Evolutionary conservation across 2,113 vertebrate species (phyloP).

Genomic region (Bufo gargarizans): DNA sequence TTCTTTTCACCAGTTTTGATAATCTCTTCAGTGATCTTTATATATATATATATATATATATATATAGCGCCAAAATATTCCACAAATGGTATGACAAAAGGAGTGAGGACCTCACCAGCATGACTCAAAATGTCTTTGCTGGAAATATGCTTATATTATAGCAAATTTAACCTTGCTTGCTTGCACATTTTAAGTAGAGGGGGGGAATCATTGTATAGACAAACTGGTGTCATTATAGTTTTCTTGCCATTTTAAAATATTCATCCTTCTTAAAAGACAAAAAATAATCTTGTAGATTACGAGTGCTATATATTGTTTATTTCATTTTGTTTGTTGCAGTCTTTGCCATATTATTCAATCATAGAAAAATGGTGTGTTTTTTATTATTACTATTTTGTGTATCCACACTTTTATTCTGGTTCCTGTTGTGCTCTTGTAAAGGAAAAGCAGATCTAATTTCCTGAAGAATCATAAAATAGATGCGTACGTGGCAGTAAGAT

Average conservation of each 20-base stretch:
- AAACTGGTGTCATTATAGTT: slow-evolving; percentile 22
- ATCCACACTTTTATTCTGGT: slow-evolving; percentile 83
- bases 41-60: too few relatives aligned
- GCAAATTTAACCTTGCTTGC: background rate
- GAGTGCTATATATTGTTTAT: slow-evolving; percentile 72
- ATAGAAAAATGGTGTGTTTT: slow-evolving; percentile 71
- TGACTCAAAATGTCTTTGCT: background rate
- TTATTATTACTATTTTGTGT: slow-evolving; percentile 79
- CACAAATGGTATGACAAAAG: background rate
- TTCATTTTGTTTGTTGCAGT: slow-evolving; percentile 82
- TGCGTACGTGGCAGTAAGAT: slow-evolving; percentile 83
- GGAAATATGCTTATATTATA: background rate
- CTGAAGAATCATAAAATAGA: slow-evolving; percentile 79
- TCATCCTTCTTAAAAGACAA: slow-evolving; percentile 23
- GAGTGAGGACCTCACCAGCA: background rate
- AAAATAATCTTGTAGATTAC: background rate
- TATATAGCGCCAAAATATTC: background rate
- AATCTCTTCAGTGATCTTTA: background rate
- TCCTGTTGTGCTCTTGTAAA: slow-evolving; percentile 87
- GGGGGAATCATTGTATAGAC: background rate
- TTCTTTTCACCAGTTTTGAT: background rate
- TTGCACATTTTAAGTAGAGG: slow-evolving; percentile 3
- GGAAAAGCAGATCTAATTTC: slow-evolving; percentile 83
- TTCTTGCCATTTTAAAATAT: slow-evolving; percentile 21
- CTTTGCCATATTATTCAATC: slow-evolving; percentile 79